Base-by-base conservation (phyloP, 1,140 invertebrate genomes). In the Archivesica marissinica region DNA sequence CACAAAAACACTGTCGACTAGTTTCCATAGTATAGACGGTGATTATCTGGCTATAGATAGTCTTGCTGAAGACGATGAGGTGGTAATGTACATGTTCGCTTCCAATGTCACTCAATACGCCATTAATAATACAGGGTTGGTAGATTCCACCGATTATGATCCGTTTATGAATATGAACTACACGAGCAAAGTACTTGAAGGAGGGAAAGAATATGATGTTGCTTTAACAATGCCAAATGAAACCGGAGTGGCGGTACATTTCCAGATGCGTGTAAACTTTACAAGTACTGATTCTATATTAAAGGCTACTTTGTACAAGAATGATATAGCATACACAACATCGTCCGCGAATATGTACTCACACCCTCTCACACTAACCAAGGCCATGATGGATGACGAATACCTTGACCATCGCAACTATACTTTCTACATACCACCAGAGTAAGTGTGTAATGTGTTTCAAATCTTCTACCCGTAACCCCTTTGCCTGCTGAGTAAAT, bases 341-440 rank as follows among this genome's bases (percentile, higher is more conserved):
- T 39, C 41, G 0, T 54, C 33, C 54, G 44, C 23, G 4, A 25
- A 54, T 23, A 25, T 15, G 0, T 41, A 38, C 33, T 33, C 33
- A 7, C 17, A 54, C 44, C 44, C 72, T 23, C 20, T 47, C 13
- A 35, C 39, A 2, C 44, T 84, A 30, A 52, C 28, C 1, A 28
- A 39, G 7, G 79, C 47, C n/a, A 75, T 79, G 66, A 75, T 86
- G 61, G 54, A 64, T 38, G 41, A 64, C 35, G 25, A 35, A 25
- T n/a, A 79, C 41, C 9, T 44, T 70, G 88, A 91, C 61, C 90
- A 92, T 66, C 78, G 85, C 25, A 39, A 81, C 0, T 92, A 90
- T 72, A 92, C 92, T 4, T 89, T 93, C 79, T 93, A 89, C 75
- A 78, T 89, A 9, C 64, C 64, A 68, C 23, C 59, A 38, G 84